Base-by-base conservation (phyloP, 2,888 invertebrate species). In the Stramonita haemastoma region DNA sequence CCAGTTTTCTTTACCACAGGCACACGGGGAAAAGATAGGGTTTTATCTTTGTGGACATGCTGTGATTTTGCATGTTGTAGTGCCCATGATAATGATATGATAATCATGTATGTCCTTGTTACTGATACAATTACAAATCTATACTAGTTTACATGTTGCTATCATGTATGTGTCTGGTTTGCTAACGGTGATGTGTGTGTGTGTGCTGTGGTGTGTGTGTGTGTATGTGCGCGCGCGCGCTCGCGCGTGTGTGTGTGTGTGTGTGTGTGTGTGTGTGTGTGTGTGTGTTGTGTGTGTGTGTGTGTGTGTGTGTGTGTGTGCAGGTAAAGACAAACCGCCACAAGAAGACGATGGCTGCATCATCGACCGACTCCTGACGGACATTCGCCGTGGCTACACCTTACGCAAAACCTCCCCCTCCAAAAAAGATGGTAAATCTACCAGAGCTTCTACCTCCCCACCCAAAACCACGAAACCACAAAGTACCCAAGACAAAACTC, bases 331-430 rank as follows among this genome's bases (percentile, higher is more conserved):
- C 60, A 90, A 91, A 85, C 89, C 88, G 13, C 93, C 93, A 5
- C 92, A 92, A 56, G 94, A 95, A 32, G 94, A 95, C 36, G 95
- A 95, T 86, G 95, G 94, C 0, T 94, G 95, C 89, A 94, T 95
- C 56, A 94, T 95, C n/a, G 95, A 95, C 90, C 93, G 93, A 86
- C 92, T 95, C 13, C 92, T 95, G 6, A 87, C 89, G 11, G 95
- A 95, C 83, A 95, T 95, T 70, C 91, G 91, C 70, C 94, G 94
- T 91, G 95, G 95, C 36, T 93, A 93, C 91, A 94, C 92, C 46
- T 92, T 95, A 17, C 91, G 94, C 36, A 94, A 94, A 89, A 91
- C 94, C 19, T 73, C 90, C 17, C 86, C 91, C 29, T 36, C 86
- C 87, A 87, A 83, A 46, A 77, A 66, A 73, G 66, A 83, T 13